Evolutionary conservation across 2,797 vertebrate genomes (phyloP), one percentile per base, ranked within the genome.

Genomic region (Tolypeutes matacus): DNA sequence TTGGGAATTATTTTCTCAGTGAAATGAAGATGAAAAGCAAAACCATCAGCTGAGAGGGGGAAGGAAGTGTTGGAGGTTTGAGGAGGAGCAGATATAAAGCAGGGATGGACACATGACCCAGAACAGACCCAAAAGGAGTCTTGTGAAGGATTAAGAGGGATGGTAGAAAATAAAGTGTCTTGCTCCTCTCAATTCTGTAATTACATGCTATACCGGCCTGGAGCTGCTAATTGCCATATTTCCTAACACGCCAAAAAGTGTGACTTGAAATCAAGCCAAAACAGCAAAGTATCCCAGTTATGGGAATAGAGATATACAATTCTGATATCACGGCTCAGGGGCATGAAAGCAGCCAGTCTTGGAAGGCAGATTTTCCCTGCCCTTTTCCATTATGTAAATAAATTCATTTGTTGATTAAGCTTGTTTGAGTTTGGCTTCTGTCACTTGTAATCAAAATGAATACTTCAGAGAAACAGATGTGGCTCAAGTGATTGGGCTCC

Each of bases 171-270:
- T 2, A 90, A 72, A 58, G 2, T 2, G 2, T 14, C 76, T 86
- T 85, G 46, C 29, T 65, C 86, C 82, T 51, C 25, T 82, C 12
- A 65, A 5, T 13, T 78, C 51, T 75, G 21, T 10, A 88, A 73
- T 72, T 56, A 3, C 13, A 39, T 36, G 23, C 8, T 64, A 4
- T 36, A n/a, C 60, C 60, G 70, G 0, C 25, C 29, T 51, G 20
- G 51, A 82, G 9, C n/a, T 93, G 17, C 64, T 80, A 82, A 53
- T 39, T 49, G 14, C 21, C 21, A 7, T 72, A 29, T 84, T 81
- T 82, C 83, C 94, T 93, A 86, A 73, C 34, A 49, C 31, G 36
- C 39, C 34, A 36, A 69, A 84, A 94, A 77, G 25, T 36, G 39
- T 51, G 31, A 73, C n/a, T 62, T 49, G 82, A 91, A 94, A 65